These are phyloP conservation scores for Platerodrilus igneus DNA, from an alignment of 2,888 invertebrate species.

Conservation along the genomic window DNA sequence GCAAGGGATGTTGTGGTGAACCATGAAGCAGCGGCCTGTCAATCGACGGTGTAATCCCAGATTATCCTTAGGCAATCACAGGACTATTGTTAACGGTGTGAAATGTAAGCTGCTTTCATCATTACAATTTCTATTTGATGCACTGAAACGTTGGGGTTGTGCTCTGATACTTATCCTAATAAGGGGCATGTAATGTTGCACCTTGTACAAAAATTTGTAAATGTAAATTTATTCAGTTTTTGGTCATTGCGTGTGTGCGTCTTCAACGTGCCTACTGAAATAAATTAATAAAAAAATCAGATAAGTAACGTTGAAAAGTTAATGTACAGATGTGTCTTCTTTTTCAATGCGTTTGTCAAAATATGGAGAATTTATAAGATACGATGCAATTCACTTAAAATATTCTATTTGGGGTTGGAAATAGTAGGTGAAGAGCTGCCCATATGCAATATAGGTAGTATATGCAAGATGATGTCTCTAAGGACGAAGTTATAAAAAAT, in stretches of 20 bases:
- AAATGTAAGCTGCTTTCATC: slow-evolving; percentile 42
- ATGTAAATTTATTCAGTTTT: slow-evolving; percentile 14
- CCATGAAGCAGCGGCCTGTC: slow-evolving; percentile 36
- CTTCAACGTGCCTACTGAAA: slow-evolving; percentile 12
- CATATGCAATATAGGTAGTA: slow-evolving; percentile 31
- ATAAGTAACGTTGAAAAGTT: slow-evolving; percentile 32
- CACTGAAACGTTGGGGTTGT: slow-evolving; percentile 19
- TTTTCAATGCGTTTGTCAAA: slow-evolving; percentile 26
- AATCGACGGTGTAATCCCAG: slow-evolving; percentile 46
- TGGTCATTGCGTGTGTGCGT: slow-evolving; percentile 16
- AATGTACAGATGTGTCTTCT: slow-evolving; percentile 31
- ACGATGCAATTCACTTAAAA: slow-evolving; percentile 21
- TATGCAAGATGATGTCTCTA: slow-evolving; percentile 28
- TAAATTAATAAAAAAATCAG: slow-evolving; percentile 28
- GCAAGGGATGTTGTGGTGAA: slow-evolving; percentile 24
- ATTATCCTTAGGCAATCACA: slow-evolving; percentile 49
- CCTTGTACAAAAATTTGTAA: background rate
- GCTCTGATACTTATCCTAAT: slow-evolving; percentile 16
- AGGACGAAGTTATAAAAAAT: slow-evolving; percentile 37
- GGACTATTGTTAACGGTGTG: slow-evolving; percentile 48
- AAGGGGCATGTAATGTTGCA: slow-evolving; percentile 9
- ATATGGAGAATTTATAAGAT: slow-evolving; percentile 21
- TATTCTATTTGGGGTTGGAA: slow-evolving; percentile 27
- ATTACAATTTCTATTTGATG: slow-evolving; percentile 25
- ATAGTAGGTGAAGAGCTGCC: slow-evolving; percentile 35